Conservation (phyloP, 2,888 invertebrate species). For the Sipunculus nudus region DNA sequence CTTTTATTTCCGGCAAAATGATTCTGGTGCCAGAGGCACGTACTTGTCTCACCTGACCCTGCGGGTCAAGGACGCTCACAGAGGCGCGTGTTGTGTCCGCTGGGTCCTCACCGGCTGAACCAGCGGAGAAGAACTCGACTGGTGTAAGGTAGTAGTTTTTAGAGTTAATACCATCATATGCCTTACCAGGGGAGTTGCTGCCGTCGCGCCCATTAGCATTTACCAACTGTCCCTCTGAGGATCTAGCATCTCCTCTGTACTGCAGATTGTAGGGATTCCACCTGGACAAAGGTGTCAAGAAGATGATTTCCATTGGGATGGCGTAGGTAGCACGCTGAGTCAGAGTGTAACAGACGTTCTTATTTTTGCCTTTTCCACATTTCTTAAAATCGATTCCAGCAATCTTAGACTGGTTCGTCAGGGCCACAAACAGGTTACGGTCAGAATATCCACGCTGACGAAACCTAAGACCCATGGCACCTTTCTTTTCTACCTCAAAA, state of each 20-base stretch:
- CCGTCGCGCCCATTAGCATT: constrained; percentile 22
- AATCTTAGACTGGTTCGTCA: constrained; percentile 45
- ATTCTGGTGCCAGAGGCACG: constrained; percentile 19
- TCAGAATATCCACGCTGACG: constrained; percentile 23
- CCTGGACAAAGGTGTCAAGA: constrained; percentile 49
- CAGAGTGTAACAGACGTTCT: neutral
- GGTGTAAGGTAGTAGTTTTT: constrained; percentile 43
- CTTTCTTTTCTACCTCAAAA: constrained; percentile 5
- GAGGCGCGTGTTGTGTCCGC: constrained; percentile 1
- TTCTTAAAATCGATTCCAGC: constrained; percentile 33
- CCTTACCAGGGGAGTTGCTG: constrained; percentile 17
- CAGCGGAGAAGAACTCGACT: constrained; percentile 40
- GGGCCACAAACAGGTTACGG: constrained; percentile 40
- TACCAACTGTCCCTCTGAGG: neutral
- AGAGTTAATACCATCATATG: constrained; percentile 40
- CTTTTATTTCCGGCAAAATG: constrained; percentile 38
- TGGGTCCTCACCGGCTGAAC: too few relatives aligned
- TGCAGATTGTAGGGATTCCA: constrained; percentile 55
- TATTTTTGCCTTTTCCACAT: neutral
- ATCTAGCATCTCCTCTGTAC: constrained; percentile 19
- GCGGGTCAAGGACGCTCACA: constrained; percentile 2
- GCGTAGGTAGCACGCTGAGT: constrained; percentile 47
- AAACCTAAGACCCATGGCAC: constrained; percentile 8
- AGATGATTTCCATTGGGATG: constrained; percentile 54
- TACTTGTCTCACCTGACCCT: neutral